Evolutionary conservation across 2,888 invertebrate species (phyloP), one percentile per base, ranked within the genome.

Genomic region (Trachelus iudaicus): DNA sequence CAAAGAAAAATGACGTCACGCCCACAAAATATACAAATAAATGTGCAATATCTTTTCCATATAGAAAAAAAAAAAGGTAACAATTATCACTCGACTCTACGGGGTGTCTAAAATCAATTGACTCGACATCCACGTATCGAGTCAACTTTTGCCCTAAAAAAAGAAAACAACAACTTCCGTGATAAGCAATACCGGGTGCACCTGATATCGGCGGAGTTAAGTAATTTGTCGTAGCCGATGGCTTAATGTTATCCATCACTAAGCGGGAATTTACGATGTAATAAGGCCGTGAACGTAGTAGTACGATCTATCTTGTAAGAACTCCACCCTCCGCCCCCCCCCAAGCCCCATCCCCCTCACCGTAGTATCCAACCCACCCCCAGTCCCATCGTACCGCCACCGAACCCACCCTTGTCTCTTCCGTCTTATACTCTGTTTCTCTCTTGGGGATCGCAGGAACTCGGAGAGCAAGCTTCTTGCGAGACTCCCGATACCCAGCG

Each of bases 181-280:
- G 3, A 56, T 23, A 56, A 31, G 31, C 12, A 34, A 1, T 34
- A 30, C 71, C 9, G 71, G 71, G 31, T 31, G 71, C 71, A 34
- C 71, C 33, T 71, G 31, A 71, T 34, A 78, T 81, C 80, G 75
- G 37, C 75, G 80, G 83, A 85, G 85, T 87, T 88, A 85, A 89
- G 89, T 88, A 88, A 89, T 89, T 89, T 89, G 89, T 89, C 88
- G 86, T 85, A 86, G 86, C 86, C 86, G 87, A 88, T 88, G 86
- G 87, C 87, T 89, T 85, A 87, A 88, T 87, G 88, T 88, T 89
- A 89, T 89, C 89, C 89, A 88, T 89, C 88, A 87, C 87, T 87
- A 82, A 83, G 83, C 82, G 85, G 79, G 81, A 88, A 88, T 88
- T 87, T 88, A 89, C 89, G 89, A 87, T 87, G 88, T 89, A 89